Base-by-base conservation (phyloP, 2,113 vertebrate genomes). In the Gila orcuttii region DNA sequence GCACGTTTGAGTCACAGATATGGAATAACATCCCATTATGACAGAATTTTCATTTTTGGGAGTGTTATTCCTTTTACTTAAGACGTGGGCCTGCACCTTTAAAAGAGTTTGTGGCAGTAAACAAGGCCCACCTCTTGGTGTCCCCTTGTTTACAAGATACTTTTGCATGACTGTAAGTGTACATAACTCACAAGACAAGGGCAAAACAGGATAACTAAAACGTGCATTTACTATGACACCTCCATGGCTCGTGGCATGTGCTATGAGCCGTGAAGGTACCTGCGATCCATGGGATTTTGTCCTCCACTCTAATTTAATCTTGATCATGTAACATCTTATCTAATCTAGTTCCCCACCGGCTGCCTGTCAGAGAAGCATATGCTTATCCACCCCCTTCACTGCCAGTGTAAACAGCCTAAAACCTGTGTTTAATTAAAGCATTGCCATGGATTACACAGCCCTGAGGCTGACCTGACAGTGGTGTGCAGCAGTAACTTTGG, bases 331-430 rank as follows among this genome's bases (percentile, higher is more conserved):
- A 74, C 66, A 79, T 87, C n/a, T 75, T 55, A 62, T 55, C 82
- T 84, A 84, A 87, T 87, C 75, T 87, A 79, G 66, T 82, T 75
- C 66, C 60, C 86, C 17, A 57, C 62, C 2, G 75, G 75, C 52
- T 59, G 47, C 55, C 81, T 84, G 86, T 74, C 77, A 86, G 68
- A 62, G 21, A 31, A 79, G 82, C 82, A 87, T 73, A 87, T 84
- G 86, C 66, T 78, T 47, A 55, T 55, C 55, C 86, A 74, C 42
- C 31, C 45, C 36, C 28, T 52, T 10, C 39, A 2, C 60, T 84
- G 74, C 62, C 33, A 66, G 62, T 87, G 76, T 85, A 87, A 84
- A 80, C 57, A 75, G 82, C 66, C 76, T 66, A 64, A 50, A 84
- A 84, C 13, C 76, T 60, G 10, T 80, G 42, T 84, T 84, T 86